These are phyloP conservation scores for Heliangelus exortis DNA, from an alignment of 2,797 vertebrate species.

Conservation along the genomic window DNA sequence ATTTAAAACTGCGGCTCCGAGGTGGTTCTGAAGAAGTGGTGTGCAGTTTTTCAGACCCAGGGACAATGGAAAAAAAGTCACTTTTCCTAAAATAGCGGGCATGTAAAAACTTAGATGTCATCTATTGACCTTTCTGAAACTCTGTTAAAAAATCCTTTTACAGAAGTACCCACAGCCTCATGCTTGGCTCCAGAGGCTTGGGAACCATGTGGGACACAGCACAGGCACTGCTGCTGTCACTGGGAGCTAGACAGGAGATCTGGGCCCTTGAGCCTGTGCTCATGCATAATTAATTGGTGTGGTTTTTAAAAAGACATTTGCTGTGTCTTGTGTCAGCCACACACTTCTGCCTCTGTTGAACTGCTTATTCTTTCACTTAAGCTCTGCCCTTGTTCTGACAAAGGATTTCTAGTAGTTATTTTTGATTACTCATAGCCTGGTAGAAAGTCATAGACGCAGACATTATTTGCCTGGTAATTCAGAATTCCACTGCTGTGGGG, in stretches of 20 bases:
- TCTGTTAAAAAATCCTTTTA: not conserved
- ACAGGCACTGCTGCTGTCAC: not conserved
- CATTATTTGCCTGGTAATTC: not conserved
- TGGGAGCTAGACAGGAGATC: not conserved
- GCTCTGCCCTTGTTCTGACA: conserved; percentile 34
- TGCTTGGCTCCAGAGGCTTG: accelerated
- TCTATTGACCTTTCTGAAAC: not conserved
- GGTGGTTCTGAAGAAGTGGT: not conserved
- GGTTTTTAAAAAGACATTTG: not conserved
- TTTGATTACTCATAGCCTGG: conserved; percentile 22
- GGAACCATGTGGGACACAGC: not conserved
- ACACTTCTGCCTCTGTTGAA: not conserved
- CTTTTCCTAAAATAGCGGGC: conserved; percentile 9
- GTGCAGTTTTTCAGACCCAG: not conserved
- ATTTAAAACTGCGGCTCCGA: not conserved
- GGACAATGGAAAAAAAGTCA: not conserved
- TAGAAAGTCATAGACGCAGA: not conserved
- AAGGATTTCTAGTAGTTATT: conserved; percentile 22
- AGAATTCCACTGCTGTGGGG: not conserved
- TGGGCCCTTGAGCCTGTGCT: accelerated
- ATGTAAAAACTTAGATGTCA: not conserved
- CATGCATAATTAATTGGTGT: not conserved
- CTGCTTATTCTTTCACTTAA: conserved; percentile 26
- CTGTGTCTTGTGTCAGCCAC: conserved; percentile 22
- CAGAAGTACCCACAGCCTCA: not conserved